These are phyloP conservation scores for Drosophila falleni DNA, from an alignment of 2,888 invertebrate species.

Conservation along the genomic window DNA sequence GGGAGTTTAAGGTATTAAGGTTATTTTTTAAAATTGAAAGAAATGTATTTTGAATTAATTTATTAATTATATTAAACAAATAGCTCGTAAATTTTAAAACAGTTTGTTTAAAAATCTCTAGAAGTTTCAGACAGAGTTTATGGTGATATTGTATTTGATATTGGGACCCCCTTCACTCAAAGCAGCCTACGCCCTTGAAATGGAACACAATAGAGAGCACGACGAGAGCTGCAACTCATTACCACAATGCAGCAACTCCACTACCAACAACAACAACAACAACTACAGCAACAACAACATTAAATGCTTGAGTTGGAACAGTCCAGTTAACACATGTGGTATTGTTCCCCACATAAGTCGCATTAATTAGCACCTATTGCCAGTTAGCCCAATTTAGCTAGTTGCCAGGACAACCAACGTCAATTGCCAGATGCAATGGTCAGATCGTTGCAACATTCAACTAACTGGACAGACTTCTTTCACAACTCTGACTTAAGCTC, in stretches of 20 bases:
- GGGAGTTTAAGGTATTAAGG: too few species aligned
- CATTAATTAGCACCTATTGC: constrained; percentile 45
- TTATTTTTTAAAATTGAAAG: too few species aligned
- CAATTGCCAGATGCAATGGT: background rate
- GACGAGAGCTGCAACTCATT: constrained; percentile 35
- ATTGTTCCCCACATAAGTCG: constrained; percentile 33
- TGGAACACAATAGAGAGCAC: constrained; percentile 25
- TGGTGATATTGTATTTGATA: too few species aligned
- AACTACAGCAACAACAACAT: constrained; percentile 1
- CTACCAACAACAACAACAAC: constrained; percentile 3
- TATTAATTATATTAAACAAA: too few species aligned
- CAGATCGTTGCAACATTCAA: constrained; percentile 4
- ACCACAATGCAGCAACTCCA: constrained; percentile 3
- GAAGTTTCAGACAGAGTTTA: too few species aligned
- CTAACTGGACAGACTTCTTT: constrained; percentile 7
- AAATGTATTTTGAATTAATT: too few species aligned
- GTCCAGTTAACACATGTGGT: constrained; percentile 19
- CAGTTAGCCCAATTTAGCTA: constrained; percentile 5
- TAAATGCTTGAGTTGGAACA: constrained; percentile 17
- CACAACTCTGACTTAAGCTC: constrained; percentile 7
- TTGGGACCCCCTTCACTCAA: too few species aligned
- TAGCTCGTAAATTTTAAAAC: too few species aligned
- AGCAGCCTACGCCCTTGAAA: too few species aligned
- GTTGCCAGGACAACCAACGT: constrained; percentile 31
- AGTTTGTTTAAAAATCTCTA: too few species aligned